phyloP scores from a whole-genome alignment of 2,888 invertebrate genomes.

The Malthinus seriepunctatus region DNA sequence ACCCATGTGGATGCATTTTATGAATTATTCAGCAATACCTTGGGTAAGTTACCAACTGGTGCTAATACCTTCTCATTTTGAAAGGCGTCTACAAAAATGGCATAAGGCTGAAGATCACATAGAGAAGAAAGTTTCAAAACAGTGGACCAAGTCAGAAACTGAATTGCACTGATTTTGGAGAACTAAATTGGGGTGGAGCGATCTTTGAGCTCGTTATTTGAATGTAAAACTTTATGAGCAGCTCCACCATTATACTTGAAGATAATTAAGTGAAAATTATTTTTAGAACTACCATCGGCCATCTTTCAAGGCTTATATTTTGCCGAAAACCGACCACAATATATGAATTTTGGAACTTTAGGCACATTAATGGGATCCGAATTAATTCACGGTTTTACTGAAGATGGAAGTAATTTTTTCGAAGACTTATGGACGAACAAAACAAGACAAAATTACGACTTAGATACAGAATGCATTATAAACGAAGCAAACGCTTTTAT shows the following conservation, averaged over 20 bases:
- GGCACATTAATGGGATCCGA: conserved; percentile 12
- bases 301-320: conserved; percentile 20
- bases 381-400: conserved; percentile 15
- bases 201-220: too few relatives aligned
- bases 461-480: conserved; percentile 13
- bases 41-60: conserved; percentile 15
- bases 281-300: conserved; percentile 18
- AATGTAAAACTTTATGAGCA: too few relatives aligned
- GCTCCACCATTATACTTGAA: too few relatives aligned
- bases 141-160: too few relatives aligned
- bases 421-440: conserved; percentile 9
- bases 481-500: conserved; percentile 9
- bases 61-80: too few relatives aligned
- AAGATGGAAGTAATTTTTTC: conserved; percentile 5
- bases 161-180: too few relatives aligned
- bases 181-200: too few relatives aligned
- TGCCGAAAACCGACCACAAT: conserved; percentile 20
- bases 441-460: conserved; percentile 7
- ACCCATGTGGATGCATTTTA: conserved; percentile 4
- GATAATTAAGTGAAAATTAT: not conserved
- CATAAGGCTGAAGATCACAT: too few relatives aligned
- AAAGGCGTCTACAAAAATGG: too few relatives aligned
- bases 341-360: conserved; percentile 22
- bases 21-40: not conserved
- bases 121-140: too few relatives aligned